These are phyloP conservation scores for Myotis daubentonii DNA, from an alignment of 2,797 vertebrate species.

Conservation along the genomic window DNA sequence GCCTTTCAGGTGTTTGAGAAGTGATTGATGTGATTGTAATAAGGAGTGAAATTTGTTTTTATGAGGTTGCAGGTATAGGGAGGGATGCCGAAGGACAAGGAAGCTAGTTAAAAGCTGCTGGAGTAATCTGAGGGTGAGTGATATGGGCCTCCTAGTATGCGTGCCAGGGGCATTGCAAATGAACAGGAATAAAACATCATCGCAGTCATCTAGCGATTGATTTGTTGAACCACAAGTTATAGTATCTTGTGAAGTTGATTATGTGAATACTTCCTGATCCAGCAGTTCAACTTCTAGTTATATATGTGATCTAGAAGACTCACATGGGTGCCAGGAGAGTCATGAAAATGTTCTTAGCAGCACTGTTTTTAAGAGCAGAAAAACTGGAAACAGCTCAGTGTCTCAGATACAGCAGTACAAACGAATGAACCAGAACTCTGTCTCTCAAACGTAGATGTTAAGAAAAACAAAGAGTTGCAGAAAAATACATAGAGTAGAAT, in stretches of 20 bases:
- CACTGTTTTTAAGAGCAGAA: background rate
- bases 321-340: background rate
- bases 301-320: background rate
- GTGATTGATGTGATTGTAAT: background rate
- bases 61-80: background rate
- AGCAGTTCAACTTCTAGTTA: background rate
- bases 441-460: background rate
- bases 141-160: background rate
- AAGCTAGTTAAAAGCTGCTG: background rate
- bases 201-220: background rate
- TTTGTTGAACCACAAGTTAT: background rate
- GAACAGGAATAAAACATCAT: background rate
- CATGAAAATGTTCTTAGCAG: background rate
- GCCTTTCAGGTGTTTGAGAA: background rate
- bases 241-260: background rate
- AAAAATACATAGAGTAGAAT: background rate
- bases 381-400: background rate
- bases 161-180: background rate
- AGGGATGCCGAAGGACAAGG: background rate
- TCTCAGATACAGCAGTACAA: background rate
- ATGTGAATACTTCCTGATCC: background rate
- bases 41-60: background rate
- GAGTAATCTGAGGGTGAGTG: background rate
- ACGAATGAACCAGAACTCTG: background rate
- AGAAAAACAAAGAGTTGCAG: background rate